phyloP scores from a whole-genome alignment of 2,113 vertebrate genomes.

The Perognathus longimembris region DNA sequence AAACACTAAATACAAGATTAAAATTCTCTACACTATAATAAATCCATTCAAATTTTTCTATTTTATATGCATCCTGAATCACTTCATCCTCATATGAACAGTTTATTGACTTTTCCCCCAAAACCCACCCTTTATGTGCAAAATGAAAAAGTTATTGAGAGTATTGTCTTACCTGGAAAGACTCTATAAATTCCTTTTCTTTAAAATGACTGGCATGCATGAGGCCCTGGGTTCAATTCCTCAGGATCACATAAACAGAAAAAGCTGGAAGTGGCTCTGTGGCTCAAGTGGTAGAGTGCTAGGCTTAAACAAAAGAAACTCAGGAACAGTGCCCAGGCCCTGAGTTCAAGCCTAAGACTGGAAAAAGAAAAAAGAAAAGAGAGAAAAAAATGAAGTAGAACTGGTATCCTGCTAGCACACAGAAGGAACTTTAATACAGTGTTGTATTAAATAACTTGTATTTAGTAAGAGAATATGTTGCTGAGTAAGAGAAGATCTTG shows the following conservation, averaged over 20 bases:
- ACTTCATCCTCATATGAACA: background rate
- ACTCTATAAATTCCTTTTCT: background rate
- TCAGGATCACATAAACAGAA: no score
- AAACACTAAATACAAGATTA: background rate
- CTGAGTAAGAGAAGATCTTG: background rate
- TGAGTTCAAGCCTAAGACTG: no score
- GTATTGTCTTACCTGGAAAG: background rate
- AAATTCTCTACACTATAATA: background rate
- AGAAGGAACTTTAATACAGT: no score
- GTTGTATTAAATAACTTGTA: background rate
- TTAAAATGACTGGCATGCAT: no score
- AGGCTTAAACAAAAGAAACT: no score
- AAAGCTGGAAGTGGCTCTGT: no score
- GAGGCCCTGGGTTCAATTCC: no score
- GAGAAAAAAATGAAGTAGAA: no score
- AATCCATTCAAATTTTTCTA: background rate
- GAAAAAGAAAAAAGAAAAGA: no score
- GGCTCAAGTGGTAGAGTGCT: no score
- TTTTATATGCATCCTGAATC: background rate
- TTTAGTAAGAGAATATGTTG: background rate
- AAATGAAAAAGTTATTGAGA: background rate
- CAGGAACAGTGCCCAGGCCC: no score
- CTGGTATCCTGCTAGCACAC: no score
- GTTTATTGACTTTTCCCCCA: background rate
- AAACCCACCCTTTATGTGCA: background rate